phyloP scores from a whole-genome alignment of 2,797 vertebrate species.

The Leptodactylus fallax region DNA sequence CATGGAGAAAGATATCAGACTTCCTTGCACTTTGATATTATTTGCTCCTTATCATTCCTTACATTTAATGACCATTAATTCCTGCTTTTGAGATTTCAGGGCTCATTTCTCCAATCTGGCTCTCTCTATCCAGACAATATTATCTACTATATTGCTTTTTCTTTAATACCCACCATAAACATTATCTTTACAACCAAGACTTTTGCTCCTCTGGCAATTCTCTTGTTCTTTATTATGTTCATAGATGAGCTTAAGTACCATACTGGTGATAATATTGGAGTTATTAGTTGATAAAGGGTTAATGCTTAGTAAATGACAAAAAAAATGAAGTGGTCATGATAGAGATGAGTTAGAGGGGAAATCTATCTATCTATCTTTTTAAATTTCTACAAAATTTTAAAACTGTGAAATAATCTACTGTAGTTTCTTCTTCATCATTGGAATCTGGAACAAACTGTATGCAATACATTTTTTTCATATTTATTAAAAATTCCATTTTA shows the following conservation, averaged over 20 bases:
- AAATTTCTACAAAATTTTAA: not conserved
- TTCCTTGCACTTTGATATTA: not conserved
- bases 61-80: slow-evolving; percentile 8
- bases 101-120: slow-evolving; percentile 14
- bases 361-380: not conserved
- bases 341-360: not conserved
- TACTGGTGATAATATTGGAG: not conserved
- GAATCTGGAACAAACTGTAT: not conserved
- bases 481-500: not conserved
- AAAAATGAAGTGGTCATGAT: not conserved
- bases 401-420: not conserved
- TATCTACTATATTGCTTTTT: not conserved
- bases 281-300: not conserved
- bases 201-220: not conserved
- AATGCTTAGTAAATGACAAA: not conserved
- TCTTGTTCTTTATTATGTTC: not conserved
- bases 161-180: not conserved
- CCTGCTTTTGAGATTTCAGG: not conserved
- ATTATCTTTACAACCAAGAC: not conserved
- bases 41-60: not conserved
- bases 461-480: not conserved
- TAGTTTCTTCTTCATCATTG: not conserved
- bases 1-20: not conserved
- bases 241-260: not conserved
- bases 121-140: not conserved